Evolutionary conservation across 2,113 vertebrate genomes (phyloP).

Genomic region (Choloepus hoffmanni): DNA sequence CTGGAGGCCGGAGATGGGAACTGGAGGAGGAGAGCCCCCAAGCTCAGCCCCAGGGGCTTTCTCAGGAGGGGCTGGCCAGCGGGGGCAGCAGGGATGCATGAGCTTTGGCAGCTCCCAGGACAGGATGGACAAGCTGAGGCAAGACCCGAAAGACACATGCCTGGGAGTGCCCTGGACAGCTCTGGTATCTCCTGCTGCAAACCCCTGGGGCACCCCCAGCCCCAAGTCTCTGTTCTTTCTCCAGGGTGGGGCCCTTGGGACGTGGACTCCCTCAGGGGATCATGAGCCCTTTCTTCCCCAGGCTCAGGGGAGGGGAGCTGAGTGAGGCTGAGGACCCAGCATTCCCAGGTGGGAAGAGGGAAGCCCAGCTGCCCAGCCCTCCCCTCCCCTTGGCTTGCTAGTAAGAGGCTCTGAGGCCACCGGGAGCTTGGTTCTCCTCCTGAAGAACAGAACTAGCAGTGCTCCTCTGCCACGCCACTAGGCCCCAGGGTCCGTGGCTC

Average conservation of each 20-base stretch:
- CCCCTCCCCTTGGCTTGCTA: neutral
- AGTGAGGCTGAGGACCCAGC: neutral
- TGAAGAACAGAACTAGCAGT: neutral
- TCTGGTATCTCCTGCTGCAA: neutral
- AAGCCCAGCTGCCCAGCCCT: too few species aligned
- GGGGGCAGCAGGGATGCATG: neutral
- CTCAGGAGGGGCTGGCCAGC: accelerated
- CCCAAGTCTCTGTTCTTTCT: neutral
- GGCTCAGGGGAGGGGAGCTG: neutral
- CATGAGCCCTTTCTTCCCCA: neutral
- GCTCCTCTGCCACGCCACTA: neutral
- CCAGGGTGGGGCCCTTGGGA: neutral
- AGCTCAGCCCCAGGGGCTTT: neutral
- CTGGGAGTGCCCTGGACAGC: too few species aligned
- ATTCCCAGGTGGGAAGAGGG: neutral
- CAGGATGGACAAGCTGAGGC: neutral
- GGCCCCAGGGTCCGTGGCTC: neutral
- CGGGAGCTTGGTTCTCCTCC: neutral
- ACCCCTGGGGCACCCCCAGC: neutral
- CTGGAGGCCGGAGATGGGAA: neutral
- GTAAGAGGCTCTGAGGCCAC: neutral
- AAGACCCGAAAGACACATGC: accelerated
- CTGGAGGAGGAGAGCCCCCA: neutral
- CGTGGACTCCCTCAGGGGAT: accelerated
- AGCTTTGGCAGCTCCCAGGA: neutral